phyloP scores from a whole-genome alignment of 2,888 invertebrate genomes.

The Thymelicus acteon region DNA sequence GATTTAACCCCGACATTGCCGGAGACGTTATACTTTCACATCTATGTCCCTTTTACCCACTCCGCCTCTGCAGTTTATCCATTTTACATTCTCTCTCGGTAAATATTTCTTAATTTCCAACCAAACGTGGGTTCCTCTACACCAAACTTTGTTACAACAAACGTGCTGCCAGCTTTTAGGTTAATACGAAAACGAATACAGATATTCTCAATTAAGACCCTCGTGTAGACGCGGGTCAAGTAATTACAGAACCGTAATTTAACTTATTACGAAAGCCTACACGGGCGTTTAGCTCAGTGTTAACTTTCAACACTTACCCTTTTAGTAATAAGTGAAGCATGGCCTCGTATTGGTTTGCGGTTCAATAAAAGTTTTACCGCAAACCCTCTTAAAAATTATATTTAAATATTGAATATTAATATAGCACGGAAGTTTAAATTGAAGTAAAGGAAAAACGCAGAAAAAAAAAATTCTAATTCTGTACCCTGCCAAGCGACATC shows the following conservation, averaged over 20 bases:
- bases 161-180: slow-evolving; percentile 12
- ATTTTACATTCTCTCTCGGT: slow-evolving; percentile 65
- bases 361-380: slow-evolving; percentile 20
- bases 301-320: slow-evolving; percentile 34
- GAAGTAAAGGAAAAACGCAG: not conserved
- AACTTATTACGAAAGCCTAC: slow-evolving; percentile 32
- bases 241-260: slow-evolving; percentile 34
- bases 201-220: slow-evolving; percentile 26
- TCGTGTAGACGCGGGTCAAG: slow-evolving; percentile 25
- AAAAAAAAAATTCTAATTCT: not conserved
- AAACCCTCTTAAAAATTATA: too few relatives aligned
- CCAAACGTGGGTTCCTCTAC: slow-evolving; percentile 38
- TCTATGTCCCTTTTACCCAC: slow-evolving; percentile 64
- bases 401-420: too few relatives aligned
- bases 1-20: slow-evolving; percentile 76
- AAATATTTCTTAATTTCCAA: slow-evolving; percentile 64
- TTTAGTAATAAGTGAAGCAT: slow-evolving; percentile 28
- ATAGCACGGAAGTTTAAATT: not conserved
- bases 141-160: slow-evolving; percentile 26
- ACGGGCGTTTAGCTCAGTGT: slow-evolving; percentile 30
- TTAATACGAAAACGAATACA: slow-evolving; percentile 25
- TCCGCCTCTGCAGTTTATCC: slow-evolving; percentile 64
- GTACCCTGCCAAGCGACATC: too few relatives aligned
- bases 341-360: slow-evolving; percentile 17
- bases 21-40: slow-evolving; percentile 60